Base-by-base conservation (phyloP, 1,140 invertebrate species). In the Mamestra configurata region DNA sequence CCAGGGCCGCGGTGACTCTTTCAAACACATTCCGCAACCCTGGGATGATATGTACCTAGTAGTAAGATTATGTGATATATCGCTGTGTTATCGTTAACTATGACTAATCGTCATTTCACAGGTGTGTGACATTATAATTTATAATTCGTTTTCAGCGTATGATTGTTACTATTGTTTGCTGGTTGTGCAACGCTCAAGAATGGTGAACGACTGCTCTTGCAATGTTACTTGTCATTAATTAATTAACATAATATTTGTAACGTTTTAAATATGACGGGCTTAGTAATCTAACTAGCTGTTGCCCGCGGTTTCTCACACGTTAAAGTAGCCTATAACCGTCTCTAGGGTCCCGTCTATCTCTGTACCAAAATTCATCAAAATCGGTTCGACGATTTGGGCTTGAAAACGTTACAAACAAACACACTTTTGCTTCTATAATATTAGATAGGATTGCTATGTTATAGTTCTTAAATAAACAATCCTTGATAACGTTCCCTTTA, bases 81-180 rank as follows among this genome's bases (percentile, higher is more conserved):
- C 6, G 18, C 46, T n/a, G 20, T 64, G 22, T 46, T 43, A 64
- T 68, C 43, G 35, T 18, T 46, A 68, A 46, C 18, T 61, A 46
- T 61, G 31, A 76, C 57, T 31, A 64, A 61, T 76, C 20, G 22
- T 13, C 31, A 31, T 76, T 10, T 20, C 40, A 49, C 57, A 76
- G 57, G 73, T 64, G 40, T 61, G 40, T 76, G 73, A 76, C 73
- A 73, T 73, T 73, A 40, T 37, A 73, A 73, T 73, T 72, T 72
- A 37, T 73, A 73, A 73, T 73, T 20, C 31, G 22, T 57, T 73
- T 72, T 57, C 71, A 57, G 35, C 11, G 53, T 24, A 37, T 43
- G 51, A 57, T 57, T 53, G 24, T 24, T 73, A 31, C 51, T 18
- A 73, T 73, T 73, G 71, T 73, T 73, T 18, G 11, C 11, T 13